A percentile compares a stretch with the other conserved stretches of the same genome.
Evolutionary conservation across 2,797 vertebrate genomes (phyloP).

Genomic region (Oreochromis mossambicus): DNA sequence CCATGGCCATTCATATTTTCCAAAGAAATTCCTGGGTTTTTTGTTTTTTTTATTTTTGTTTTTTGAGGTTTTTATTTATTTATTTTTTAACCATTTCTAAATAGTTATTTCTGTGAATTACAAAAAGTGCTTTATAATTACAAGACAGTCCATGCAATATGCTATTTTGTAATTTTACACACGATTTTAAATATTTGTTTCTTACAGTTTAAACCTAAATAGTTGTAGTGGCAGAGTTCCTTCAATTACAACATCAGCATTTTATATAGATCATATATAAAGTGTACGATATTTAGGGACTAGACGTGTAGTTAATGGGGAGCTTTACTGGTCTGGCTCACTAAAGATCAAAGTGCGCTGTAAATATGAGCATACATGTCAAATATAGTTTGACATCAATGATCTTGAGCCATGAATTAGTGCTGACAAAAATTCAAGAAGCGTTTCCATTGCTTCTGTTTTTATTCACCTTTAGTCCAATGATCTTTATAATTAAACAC

Average conservation of each 20-base stretch:
- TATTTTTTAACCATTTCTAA: not conserved
- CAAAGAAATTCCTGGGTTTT: not conserved
- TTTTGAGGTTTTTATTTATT: not conserved
- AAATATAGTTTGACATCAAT: no score
- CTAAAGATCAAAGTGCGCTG: no score
- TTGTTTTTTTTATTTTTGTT: fast-evolving
- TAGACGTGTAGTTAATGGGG: no score
- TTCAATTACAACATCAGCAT: not conserved
- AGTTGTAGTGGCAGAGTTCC: not conserved
- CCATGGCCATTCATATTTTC: not conserved
- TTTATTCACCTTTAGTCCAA: not conserved
- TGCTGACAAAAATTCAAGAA: not conserved
- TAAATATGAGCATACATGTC: no score
- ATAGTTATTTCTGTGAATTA: not conserved
- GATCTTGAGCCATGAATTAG: not conserved
- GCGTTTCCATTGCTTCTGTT: not conserved
- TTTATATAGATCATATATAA: not conserved
- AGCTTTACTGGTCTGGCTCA: no score
- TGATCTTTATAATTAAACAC: not conserved
- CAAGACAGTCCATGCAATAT: not conserved
- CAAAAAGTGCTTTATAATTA: not conserved
- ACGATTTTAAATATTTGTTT: not conserved
- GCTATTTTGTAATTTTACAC: not conserved
- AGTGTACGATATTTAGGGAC: not conserved
- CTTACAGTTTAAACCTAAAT: not conserved